Conservation (phyloP, 2,113 vertebrate species). For the Capra hircus region DNA sequence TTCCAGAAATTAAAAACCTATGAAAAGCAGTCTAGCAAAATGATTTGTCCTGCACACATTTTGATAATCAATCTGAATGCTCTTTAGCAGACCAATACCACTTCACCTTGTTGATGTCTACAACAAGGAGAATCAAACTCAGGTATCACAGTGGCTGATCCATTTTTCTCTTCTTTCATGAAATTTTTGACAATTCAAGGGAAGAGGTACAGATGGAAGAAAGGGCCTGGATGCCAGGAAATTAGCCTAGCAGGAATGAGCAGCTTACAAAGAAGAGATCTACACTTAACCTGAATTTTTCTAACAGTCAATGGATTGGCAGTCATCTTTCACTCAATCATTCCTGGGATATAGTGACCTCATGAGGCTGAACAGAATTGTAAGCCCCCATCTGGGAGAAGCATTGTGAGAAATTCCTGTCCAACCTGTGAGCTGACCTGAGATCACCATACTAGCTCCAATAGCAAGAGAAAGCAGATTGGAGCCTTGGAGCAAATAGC, state of each 20-base stretch:
- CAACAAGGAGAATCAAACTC: background rate
- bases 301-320: background rate
- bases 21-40: conserved; percentile 46
- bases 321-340: background rate
- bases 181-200: background rate
- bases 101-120: background rate
- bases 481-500: background rate
- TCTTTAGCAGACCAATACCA: conserved; percentile 26
- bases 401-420: background rate
- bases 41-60: conserved; percentile 39
- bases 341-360: background rate
- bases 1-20: conserved; percentile 56
- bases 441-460: background rate
- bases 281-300: background rate
- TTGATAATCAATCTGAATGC: conserved; percentile 57
- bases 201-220: background rate
- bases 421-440: background rate
- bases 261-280: background rate
- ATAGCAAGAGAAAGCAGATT: background rate
- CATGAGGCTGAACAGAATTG: background rate
- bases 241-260: background rate
- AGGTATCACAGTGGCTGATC: background rate
- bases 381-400: background rate
- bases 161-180: background rate
- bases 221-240: background rate